Base-by-base conservation (phyloP, 2,888 invertebrate species). In the Perdita meconis region DNA sequence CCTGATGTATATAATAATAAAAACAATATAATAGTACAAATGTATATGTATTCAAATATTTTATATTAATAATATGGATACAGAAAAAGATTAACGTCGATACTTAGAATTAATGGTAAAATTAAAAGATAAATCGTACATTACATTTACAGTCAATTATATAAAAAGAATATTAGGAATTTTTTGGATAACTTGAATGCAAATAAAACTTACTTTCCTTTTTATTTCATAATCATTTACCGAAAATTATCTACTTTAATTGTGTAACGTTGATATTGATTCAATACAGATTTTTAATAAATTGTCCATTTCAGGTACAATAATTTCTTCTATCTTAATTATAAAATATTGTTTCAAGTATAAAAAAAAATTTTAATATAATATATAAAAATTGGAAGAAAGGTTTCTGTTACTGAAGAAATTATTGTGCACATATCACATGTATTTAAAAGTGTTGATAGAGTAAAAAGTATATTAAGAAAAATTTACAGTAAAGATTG, bases 131-230 rank as follows among this genome's bases (percentile, higher is more conserved):
- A 26, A 51, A 44, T 3, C 16, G 10, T 68, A 19, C 2, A 16
- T n/a, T 22, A 30, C 16, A 56, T 22, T 40, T n/a, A 4, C 34
- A 24, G 34, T 50, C n/a, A 63, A 50, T n/a, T 13, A n/a, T 13
- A 5, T 56, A 71, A 63, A 70, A 55, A 63, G 40, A 10, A 40
- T 42, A 40, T 30, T 6, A 71, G 34, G 26, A 61, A 55, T 19
- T 56, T 63, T 40, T n/a, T n/a, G 38, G 40, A 56, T n/a, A 36
- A 34, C 16, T 34, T 19, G n/a, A 51, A 13, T 68, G n/a, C 36
- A 61, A 40, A 56, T 56, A 47, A 4, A n/a, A 38, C 19, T 44
- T 12, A 42, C n/a, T 30, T 12, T 44, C 26, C 10, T n/a, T 13
- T 38, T 72, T 63, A 26, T 51, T 44, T 42, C 13, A 30, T 10